phyloP scores from a whole-genome alignment of 1,140 invertebrate species.

The Cardiocondyla obscurior region DNA sequence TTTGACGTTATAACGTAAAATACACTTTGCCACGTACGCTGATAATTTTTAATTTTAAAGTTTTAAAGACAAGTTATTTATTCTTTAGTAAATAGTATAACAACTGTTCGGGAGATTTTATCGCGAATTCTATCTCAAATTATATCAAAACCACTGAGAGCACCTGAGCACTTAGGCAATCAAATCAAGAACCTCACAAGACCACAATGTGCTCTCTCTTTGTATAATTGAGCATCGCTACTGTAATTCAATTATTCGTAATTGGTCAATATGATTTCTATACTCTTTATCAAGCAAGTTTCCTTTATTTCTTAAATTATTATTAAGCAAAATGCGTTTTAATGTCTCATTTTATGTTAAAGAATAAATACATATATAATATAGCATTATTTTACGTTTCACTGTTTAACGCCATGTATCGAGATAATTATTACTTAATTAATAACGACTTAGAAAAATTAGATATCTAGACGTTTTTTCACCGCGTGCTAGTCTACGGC shows the following conservation, averaged over 20 bases:
- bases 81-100: background rate
- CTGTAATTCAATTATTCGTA: conserved; percentile 30
- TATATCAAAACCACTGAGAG: conserved; percentile 1
- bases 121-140: background rate
- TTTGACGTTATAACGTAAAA: no score
- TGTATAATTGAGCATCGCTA: background rate
- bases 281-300: background rate
- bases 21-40: background rate
- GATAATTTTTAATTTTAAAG: background rate
- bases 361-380: background rate
- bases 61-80: background rate
- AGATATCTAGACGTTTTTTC: no score
- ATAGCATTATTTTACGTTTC: no score
- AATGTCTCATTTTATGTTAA: background rate
- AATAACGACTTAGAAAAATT: no score
- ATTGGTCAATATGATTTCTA: background rate
- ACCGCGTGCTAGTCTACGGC: no score
- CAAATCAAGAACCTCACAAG: conserved; percentile 12
- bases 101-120: background rate
- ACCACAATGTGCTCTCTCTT: background rate
- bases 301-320: background rate
- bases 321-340: background rate
- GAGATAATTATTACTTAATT: no score
- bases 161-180: conserved; percentile 5
- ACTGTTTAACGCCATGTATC: no score